These are phyloP conservation scores for Macaca nemestrina DNA, from an alignment of 2,113 vertebrate genomes.

Conservation along the genomic window DNA sequence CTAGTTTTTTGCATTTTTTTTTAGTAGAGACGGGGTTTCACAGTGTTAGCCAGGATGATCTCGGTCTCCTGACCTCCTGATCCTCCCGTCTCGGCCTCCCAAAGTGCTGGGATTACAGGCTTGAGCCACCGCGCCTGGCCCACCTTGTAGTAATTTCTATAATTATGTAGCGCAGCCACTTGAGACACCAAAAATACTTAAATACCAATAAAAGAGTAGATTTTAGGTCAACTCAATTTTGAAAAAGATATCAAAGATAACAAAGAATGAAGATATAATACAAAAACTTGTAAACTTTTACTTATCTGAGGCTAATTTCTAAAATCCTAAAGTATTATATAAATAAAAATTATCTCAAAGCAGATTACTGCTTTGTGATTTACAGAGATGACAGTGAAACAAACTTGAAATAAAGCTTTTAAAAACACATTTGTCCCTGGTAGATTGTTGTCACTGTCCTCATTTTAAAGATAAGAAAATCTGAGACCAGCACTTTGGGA, in stretches of 20 bases:
- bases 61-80: too few species aligned
- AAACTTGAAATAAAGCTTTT: constrained; percentile 20
- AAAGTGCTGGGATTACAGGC: too few species aligned
- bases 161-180: background rate
- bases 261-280: background rate
- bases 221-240: constrained; percentile 25
- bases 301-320: background rate
- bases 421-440: background rate
- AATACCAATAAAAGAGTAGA: constrained; percentile 16
- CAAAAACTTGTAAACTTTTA: constrained; percentile 22
- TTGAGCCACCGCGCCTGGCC: too few species aligned
- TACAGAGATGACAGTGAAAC: background rate
- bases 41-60: too few species aligned
- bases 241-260: constrained; percentile 23
- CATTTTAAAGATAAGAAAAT: constrained; percentile 34
- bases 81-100: too few species aligned
- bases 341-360: constrained; percentile 34
- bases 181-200: background rate
- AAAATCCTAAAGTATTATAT: background rate
- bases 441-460: background rate
- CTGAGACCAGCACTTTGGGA: background rate
- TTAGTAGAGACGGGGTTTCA: too few species aligned
- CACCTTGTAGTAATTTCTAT: constrained; percentile 40
- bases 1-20: too few species aligned
- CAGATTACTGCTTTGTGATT: background rate